phyloP scores from a whole-genome alignment of 2,888 invertebrate genomes.

The Blastobasis lacticolella region DNA sequence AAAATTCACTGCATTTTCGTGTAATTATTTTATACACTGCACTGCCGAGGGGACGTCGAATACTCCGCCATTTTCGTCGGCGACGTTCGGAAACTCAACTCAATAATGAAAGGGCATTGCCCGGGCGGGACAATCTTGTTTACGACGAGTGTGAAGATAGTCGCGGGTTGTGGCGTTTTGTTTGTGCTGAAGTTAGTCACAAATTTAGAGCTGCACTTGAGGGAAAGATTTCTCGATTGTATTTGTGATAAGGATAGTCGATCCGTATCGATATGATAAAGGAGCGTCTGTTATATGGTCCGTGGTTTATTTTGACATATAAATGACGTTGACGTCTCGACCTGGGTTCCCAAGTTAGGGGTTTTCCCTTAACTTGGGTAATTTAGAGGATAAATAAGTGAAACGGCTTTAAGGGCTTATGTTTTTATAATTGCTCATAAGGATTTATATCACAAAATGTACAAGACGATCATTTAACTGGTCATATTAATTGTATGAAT shows the following conservation, averaged over 20 bases:
- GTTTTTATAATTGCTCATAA: too few species aligned
- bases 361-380: too few species aligned
- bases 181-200: constrained; percentile 28
- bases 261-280: too few species aligned
- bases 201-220: constrained; percentile 15
- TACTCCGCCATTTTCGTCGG: constrained; percentile 59
- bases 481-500: too few species aligned
- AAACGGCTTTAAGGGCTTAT: too few species aligned
- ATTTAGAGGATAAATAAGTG: too few species aligned
- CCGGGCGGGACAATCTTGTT: constrained; percentile 40
- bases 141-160: constrained; percentile 3
- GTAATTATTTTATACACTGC: constrained; percentile 30
- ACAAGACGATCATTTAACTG: too few species aligned
- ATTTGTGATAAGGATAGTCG: background rate
- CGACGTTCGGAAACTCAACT: constrained; percentile 54
- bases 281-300: too few species aligned
- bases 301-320: too few species aligned
- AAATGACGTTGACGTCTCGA: too few species aligned
- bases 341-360: too few species aligned
- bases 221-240: background rate
- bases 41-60: constrained; percentile 25
- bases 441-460: too few species aligned
- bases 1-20: constrained; percentile 45
- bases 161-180: constrained; percentile 10
- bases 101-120: constrained; percentile 69